These are phyloP conservation scores for Dexiosoma caninum DNA, from an alignment of 2,888 invertebrate species.

Conservation along the genomic window DNA sequence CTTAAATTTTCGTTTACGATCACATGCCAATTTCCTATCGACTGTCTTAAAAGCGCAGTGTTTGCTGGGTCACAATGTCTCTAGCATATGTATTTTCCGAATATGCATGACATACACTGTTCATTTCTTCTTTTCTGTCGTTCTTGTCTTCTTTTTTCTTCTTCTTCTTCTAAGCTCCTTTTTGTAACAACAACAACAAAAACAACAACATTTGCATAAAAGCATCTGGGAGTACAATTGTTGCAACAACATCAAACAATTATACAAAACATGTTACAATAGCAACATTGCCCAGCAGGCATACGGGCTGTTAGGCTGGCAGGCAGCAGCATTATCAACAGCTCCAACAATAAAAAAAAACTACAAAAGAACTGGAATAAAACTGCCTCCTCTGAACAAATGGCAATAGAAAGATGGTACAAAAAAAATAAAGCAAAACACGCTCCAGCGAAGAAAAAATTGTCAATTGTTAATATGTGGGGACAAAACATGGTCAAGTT, in stretches of 20 bases:
- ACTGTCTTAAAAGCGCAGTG: no score
- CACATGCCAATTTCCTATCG: no score
- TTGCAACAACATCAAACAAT: conserved; percentile 60
- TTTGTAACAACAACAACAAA: conserved; percentile 25
- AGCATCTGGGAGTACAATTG: conserved; percentile 62
- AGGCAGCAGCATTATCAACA: conserved; percentile 42
- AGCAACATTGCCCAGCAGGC: conserved; percentile 67
- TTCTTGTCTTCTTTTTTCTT: neutral
- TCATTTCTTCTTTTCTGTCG: neutral
- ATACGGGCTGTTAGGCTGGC: no score
- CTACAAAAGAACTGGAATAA: conserved; percentile 6
- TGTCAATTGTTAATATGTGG: conserved; percentile 74
- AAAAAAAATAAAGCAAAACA: neutral
- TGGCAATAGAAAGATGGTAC: neutral
- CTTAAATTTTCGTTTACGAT: no score
- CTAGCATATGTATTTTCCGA: neutral
- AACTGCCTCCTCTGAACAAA: conserved; percentile 52
- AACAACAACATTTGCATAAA: conserved; percentile 56
- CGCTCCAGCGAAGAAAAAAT: conserved; percentile 58
- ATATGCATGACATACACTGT: no score
- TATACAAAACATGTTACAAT: conserved; percentile 63
- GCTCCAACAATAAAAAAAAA: conserved; percentile 22
- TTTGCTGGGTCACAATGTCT: conserved; percentile 32
- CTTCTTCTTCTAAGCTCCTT: conserved; percentile 26
- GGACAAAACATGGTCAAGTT: conserved; percentile 73